Evolutionary conservation across 2,113 vertebrate species (phyloP), one percentile per base, ranked within the genome.

Genomic region (human): DNA sequence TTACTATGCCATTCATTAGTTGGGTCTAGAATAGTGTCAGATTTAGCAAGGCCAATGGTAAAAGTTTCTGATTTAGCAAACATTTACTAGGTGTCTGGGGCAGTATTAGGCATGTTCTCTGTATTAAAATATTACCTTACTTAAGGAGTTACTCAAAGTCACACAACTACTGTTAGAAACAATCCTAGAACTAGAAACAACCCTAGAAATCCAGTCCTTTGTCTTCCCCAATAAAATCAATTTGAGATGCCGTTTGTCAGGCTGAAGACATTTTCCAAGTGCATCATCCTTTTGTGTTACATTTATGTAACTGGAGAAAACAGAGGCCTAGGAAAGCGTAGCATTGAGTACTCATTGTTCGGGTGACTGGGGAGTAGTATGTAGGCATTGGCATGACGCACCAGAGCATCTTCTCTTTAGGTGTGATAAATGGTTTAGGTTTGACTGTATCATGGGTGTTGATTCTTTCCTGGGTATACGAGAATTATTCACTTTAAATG

Each of bases 361-460:
- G 12, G 20, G 3, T 12, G 6, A 32, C 48, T 13, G 38, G 30
- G 32, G 40, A 89, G 20, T 6, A 3, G 1, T 2, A 3, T 20
- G 40, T 9, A 18, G 57, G 57, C 16, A 18, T 57, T 13, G 8
- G 59, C 14, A 0, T 13, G 20, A 59, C 0, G 17, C 5, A 1
- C 27, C 25, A 6, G 11, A 23, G 12, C 38, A 2, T 25, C 70
- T 59, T 76, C 48, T 45, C 11, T 22, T 84, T 9, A n/a, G 72
- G 7, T 27, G 8, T 0, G 10, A 32, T 18, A 55, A 35, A 14
- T 75, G 64, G 13, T 30, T 30, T 96, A 64, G 61, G 12, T 64
- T 64, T 64, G 61, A 64, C 40, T 8, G 3, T 14, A 7, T 50
- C 70, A 8, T 0, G 3, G 64, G 23, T 23, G 11, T 32, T 6